phyloP scores from a whole-genome alignment of 2,113 vertebrate genomes.

The Dicrurus megarhynchus region DNA sequence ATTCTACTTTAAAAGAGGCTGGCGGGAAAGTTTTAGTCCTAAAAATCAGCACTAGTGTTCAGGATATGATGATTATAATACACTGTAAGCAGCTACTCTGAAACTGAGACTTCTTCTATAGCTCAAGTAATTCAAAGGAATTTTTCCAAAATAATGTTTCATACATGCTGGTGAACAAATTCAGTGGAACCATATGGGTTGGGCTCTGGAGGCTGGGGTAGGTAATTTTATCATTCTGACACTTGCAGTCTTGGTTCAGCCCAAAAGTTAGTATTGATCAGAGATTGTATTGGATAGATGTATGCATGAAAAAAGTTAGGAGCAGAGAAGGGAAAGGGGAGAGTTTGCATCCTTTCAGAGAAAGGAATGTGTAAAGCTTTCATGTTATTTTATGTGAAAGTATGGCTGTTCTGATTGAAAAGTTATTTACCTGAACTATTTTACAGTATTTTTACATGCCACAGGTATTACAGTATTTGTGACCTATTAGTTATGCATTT shows the following conservation, averaged over 20 bases:
- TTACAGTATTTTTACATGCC: not conserved
- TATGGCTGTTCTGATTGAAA: not conserved
- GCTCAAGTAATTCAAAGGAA: not conserved
- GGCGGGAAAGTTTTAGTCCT: not conserved
- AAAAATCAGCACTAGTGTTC: slow-evolving; percentile 10
- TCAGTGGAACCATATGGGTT: not conserved
- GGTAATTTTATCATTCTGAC: not conserved
- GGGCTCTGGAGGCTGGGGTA: not conserved
- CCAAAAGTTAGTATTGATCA: not conserved
- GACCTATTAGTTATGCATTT: not conserved
- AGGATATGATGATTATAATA: not conserved
- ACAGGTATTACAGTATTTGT: not conserved
- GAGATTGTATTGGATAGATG: not conserved
- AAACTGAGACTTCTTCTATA: not conserved
- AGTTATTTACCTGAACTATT: not conserved
- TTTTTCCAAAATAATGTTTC: not conserved
- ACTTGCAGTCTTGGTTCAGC: not conserved
- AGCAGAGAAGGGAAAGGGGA: not conserved
- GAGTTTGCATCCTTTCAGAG: not conserved
- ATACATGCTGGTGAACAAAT: not conserved
- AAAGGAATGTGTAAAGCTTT: not conserved
- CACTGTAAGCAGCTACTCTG: not conserved
- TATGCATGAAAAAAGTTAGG: not conserved
- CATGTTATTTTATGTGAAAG: not conserved
- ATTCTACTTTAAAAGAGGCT: not conserved